These are phyloP conservation scores for Microcebus lehilahytsara DNA, from an alignment of 2,113 vertebrate genomes.

Conservation along the genomic window DNA sequence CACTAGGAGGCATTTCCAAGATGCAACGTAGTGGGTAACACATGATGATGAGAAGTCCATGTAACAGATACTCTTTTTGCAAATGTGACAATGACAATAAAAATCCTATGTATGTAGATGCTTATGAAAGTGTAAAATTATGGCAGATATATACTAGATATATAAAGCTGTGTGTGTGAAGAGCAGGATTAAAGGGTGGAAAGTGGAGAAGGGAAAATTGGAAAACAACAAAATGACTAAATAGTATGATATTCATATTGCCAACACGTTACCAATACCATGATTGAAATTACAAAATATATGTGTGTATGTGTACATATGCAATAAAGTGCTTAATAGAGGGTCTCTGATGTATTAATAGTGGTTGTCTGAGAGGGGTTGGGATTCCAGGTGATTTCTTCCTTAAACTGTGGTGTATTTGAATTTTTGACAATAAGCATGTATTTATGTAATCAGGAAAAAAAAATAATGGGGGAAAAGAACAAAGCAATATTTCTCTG, in stretches of 20 bases:
- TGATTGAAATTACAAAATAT: background rate
- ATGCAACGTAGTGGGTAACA: background rate
- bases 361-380: background rate
- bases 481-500: background rate
- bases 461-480: background rate
- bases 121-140: background rate
- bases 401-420: background rate
- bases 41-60: background rate
- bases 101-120: background rate
- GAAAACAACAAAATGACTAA: background rate
- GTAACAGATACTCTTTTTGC: background rate
- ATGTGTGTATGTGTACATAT: background rate
- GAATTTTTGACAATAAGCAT: background rate
- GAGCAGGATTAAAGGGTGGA: background rate
- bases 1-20: background rate
- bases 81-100: background rate
- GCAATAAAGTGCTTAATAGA: background rate
- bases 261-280: background rate
- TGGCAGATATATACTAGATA: background rate
- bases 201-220: background rate
- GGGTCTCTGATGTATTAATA: background rate
- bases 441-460: background rate
- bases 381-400: background rate
- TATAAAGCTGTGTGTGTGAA: background rate
- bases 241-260: background rate